phyloP scores from a whole-genome alignment of 2,888 invertebrate genomes.

The Leuctra nigra region DNA sequence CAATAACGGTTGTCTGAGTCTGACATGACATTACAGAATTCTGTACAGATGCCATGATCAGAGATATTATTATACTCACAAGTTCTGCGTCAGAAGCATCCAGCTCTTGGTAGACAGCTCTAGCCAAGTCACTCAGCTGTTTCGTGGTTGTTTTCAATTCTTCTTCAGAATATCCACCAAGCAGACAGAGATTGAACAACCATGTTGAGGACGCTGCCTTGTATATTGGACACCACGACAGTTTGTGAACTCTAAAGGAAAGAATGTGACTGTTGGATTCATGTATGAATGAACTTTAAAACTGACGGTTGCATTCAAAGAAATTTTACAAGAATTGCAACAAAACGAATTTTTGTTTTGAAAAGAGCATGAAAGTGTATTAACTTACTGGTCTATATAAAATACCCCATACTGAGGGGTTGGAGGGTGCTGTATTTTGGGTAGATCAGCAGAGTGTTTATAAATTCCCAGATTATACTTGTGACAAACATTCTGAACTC shows the following conservation, averaged over 20 bases:
- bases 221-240: conserved; percentile 45
- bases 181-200: conserved; percentile 42
- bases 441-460: conserved; percentile 30
- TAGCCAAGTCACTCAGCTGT: conserved; percentile 36
- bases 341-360: too few relatives aligned
- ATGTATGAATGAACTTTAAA: too few relatives aligned
- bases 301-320: too few relatives aligned
- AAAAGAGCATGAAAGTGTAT: not conserved
- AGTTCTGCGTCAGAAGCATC: conserved; percentile 40
- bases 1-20: too few relatives aligned
- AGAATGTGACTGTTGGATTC: too few relatives aligned
- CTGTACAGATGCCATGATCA: not conserved
- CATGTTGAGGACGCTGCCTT: conserved; percentile 45
- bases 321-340: too few relatives aligned
- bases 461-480: conserved; percentile 41
- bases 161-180: conserved; percentile 39
- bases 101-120: conserved; percentile 39
- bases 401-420: conserved; percentile 43
- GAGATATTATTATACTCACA: conserved; percentile 29
- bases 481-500: conserved; percentile 37
- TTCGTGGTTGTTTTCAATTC: conserved; percentile 34
- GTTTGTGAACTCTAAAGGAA: too few relatives aligned
- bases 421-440: conserved; percentile 41
- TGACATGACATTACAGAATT: too few relatives aligned
- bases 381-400: conserved; percentile 40